These are phyloP conservation scores for Indri indri DNA, from an alignment of 2,113 vertebrate species.

Conservation along the genomic window DNA sequence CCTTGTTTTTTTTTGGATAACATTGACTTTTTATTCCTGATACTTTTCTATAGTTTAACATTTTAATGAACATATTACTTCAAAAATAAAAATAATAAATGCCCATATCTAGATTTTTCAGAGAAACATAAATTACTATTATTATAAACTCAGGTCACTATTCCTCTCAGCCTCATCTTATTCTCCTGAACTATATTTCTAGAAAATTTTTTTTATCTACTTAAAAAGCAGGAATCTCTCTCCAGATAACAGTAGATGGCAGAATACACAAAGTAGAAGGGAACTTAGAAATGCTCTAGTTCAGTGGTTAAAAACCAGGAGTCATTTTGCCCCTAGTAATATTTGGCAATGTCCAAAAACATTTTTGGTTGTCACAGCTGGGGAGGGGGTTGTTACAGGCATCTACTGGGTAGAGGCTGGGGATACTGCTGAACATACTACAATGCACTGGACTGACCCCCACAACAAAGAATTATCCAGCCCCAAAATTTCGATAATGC, in stretches of 20 bases:
- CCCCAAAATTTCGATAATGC: neutral
- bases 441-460: neutral
- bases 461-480: neutral
- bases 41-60: neutral
- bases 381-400: neutral
- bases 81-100: neutral
- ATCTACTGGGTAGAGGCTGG: neutral
- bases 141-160: neutral
- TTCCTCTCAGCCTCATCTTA: neutral
- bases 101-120: neutral
- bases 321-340: neutral
- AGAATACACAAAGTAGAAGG: neutral
- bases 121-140: neutral
- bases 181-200: neutral
- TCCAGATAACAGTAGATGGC: neutral
- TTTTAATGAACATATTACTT: neutral
- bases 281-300: neutral
- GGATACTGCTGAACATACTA: neutral
- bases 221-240: neutral
- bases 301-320: neutral
- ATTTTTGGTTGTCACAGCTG: neutral
- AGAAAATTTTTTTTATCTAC: neutral
- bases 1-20: neutral
- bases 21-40: neutral
- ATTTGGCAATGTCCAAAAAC: neutral